phyloP scores from a whole-genome alignment of 2,113 vertebrate species.

The Sturnira hondurensis region DNA sequence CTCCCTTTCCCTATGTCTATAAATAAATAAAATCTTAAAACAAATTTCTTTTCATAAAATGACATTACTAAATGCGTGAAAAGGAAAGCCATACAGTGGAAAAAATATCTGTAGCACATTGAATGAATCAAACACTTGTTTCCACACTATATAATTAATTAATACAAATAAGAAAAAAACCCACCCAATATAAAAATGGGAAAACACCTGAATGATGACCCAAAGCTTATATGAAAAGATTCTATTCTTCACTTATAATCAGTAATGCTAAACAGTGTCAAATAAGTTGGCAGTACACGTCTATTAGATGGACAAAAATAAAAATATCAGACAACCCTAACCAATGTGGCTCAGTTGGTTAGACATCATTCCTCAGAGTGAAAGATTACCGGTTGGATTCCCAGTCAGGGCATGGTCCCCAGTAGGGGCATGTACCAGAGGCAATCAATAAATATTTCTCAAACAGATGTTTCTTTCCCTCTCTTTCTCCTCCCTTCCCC shows the following conservation, averaged over 20 bases:
- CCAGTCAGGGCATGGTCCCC: too few relatives aligned
- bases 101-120: not conserved
- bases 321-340: not conserved
- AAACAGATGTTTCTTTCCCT: too few relatives aligned
- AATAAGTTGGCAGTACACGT: not conserved
- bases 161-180: not conserved
- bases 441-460: too few relatives aligned
- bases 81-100: not conserved
- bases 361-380: too few relatives aligned
- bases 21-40: too few relatives aligned
- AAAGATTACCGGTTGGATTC: too few relatives aligned
- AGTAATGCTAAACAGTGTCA: not conserved
- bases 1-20: too few relatives aligned
- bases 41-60: not conserved
- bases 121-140: not conserved
- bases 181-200: not conserved
- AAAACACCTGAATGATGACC: not conserved
- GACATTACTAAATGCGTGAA: not conserved
- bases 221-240: not conserved
- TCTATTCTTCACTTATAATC: not conserved
- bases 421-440: too few relatives aligned
- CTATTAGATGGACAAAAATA: not conserved
- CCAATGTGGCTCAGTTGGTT: too few relatives aligned
- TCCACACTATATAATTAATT: not conserved
- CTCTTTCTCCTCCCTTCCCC: too few relatives aligned